Evolutionary conservation across 2,113 vertebrate species (phyloP).

Genomic region (Zingel zingel): DNA sequence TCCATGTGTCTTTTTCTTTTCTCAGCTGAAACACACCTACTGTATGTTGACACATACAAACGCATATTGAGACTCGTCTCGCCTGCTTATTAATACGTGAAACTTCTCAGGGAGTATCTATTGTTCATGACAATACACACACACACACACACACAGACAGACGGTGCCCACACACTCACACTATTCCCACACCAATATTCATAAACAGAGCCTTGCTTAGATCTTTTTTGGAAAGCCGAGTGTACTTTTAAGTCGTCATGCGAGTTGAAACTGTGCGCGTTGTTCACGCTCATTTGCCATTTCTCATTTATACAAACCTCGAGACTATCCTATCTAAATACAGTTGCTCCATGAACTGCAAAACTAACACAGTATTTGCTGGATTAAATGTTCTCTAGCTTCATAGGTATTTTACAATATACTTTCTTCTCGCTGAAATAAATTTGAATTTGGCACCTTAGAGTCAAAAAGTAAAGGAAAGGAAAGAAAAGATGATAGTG

Average conservation of each 20-base stretch:
- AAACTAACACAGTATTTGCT: slow-evolving; percentile 49
- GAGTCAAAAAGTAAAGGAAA: slow-evolving; percentile 58
- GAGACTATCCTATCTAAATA: slow-evolving; percentile 59
- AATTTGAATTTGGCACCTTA: slow-evolving; percentile 63
- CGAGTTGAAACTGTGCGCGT: slow-evolving; percentile 43
- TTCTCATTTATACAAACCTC: slow-evolving; percentile 59
- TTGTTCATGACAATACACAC: slow-evolving; percentile 41
- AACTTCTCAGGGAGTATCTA: slow-evolving; percentile 35
- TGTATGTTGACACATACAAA: slow-evolving; percentile 30
- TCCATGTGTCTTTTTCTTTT: slow-evolving; percentile 48
- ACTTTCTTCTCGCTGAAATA: slow-evolving; percentile 52
- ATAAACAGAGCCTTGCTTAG: slow-evolving; percentile 35
- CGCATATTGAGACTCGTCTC: slow-evolving; percentile 8
- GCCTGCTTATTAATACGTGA: slow-evolving; percentile 28
- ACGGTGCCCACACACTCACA: not conserved
- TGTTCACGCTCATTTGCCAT: slow-evolving; percentile 64
- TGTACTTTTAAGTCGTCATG: slow-evolving; percentile 59
- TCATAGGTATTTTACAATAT: slow-evolving; percentile 55
- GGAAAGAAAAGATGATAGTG: slow-evolving; percentile 58
- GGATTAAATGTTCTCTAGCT: slow-evolving; percentile 72
- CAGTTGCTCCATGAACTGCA: slow-evolving; percentile 53
- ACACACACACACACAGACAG: slow-evolving; percentile 20
- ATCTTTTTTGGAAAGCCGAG: slow-evolving; percentile 40
- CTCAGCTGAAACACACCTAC: slow-evolving; percentile 29
- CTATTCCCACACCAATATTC: slow-evolving; percentile 42